Base-by-base conservation (phyloP, 2,888 invertebrate genomes). In the Nowickia ferox region DNA sequence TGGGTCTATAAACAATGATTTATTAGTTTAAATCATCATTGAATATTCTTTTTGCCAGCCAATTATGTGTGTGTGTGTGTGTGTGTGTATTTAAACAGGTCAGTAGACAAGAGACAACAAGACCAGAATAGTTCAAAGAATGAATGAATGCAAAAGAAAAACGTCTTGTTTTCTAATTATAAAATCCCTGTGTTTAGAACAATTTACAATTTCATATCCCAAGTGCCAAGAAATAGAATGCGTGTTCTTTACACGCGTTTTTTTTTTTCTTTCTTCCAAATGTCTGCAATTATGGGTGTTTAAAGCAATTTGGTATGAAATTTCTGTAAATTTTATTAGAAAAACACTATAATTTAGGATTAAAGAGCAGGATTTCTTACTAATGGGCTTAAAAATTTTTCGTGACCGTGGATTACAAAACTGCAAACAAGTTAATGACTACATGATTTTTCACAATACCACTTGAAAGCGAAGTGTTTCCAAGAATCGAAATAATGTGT, bases 1-100 rank as follows among this genome's bases (percentile, higher is more conserved):
- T 86, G 76, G 79, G 79, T 84, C 79, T 84, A 76, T 79, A 79
- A 86, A 86, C 86, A 84, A 86, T 86, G 86, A 86, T 86, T 86
- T 86, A 86, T 86, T 86, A 80, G 86, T 66, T 79, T 68, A 72
- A 66, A 76, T 53, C 68, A 79, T 74, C 79, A 86, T 86, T 84
- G 79, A 59, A 80, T 74, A 61, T 84, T 80, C 69, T 59, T 65
- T 78, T 38, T 42, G 42, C 61, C 46, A 75, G 71, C 61, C 75
- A 80, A 84, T 76, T 80, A 76, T 76, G 13, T 74, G 22, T 30
- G 5, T 1, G 1, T 22, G 22, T 2, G 5, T 30, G 30, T 6
- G 30, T 6, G 0, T 30, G 30, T 76, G 68, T 55, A 71, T 86
- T 83, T 84, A 86, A 86, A 80, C 86, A 80, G 86, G 84, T 86